Conservation (phyloP, 1,140 invertebrate species). For the Drosophila watanabei region DNA sequence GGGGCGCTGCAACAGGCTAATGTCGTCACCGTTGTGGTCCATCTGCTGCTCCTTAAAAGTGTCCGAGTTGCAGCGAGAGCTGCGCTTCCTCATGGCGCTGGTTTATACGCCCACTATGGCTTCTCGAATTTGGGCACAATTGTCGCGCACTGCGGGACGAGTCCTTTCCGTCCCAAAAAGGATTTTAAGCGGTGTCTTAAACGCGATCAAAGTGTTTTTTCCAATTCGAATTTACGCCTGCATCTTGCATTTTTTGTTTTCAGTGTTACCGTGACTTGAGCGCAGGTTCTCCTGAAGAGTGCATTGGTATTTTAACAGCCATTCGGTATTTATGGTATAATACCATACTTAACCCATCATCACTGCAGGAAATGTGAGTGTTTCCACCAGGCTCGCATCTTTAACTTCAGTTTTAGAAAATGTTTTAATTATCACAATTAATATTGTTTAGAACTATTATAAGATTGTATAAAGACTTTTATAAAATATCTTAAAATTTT, state of each 20-base stretch:
- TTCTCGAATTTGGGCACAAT: neutral
- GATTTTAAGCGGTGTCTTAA: constrained; percentile 11
- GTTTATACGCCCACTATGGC: neutral
- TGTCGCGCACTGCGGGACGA: constrained; percentile 2
- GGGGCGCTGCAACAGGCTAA: constrained; percentile 88
- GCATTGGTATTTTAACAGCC: neutral
- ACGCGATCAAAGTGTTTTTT: constrained; percentile 36
- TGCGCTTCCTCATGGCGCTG: constrained; percentile 69
- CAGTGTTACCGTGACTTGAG: constrained; percentile 26
- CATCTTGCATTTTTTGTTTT: constrained; percentile 74
- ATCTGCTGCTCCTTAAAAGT: constrained; percentile 64
- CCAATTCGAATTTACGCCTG: constrained; percentile 56
- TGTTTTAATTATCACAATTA: neutral
- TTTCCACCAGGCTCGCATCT: neutral
- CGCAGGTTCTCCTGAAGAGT: neutral
- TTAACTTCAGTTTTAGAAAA: neutral
- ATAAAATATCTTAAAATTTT: too few relatives aligned
- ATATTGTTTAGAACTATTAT: too few relatives aligned
- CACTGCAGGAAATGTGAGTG: neutral
- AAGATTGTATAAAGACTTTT: neutral
- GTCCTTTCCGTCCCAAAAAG: constrained; percentile 1
- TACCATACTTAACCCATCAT: neutral
- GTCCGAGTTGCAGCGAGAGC: constrained; percentile 71
- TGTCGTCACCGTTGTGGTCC: constrained; percentile 84
- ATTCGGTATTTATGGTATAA: neutral